These are phyloP conservation scores for Indicator maculatus DNA, from an alignment of 2,113 vertebrate species.

Conservation along the genomic window DNA sequence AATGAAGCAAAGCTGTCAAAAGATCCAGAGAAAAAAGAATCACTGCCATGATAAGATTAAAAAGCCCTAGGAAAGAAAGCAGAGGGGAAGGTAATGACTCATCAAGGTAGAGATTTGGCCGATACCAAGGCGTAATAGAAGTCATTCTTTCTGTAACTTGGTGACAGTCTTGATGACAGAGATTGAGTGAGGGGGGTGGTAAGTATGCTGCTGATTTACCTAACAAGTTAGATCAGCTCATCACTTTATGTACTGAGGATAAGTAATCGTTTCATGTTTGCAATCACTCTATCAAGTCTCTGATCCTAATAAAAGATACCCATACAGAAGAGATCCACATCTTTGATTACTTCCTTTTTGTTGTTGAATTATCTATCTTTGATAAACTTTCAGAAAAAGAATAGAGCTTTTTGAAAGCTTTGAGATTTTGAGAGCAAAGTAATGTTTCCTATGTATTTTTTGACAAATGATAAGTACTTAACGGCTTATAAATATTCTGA, in stretches of 20 bases:
- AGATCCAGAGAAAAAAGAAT: not conserved
- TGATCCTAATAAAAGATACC: not conserved
- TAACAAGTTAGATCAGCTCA: not conserved
- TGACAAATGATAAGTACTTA: not conserved
- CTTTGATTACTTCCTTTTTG: not conserved
- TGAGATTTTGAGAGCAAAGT: not conserved
- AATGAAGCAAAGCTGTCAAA: not conserved
- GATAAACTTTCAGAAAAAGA: not conserved
- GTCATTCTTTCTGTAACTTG: not conserved
- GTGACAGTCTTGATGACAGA: accelerated
- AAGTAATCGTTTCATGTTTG: not conserved
- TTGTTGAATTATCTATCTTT: not conserved
- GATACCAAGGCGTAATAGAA: not conserved
- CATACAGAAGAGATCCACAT: not conserved
- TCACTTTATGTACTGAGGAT: not conserved
- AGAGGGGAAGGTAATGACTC: not conserved
- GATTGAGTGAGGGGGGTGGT: not conserved
- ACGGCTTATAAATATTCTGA: not conserved
- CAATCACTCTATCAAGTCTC: not conserved
- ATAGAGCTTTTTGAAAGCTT: not conserved
- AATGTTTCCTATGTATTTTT: not conserved
- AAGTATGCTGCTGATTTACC: not conserved
- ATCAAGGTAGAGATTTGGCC: not conserved
- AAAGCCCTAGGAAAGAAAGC: not conserved
- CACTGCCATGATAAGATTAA: not conserved